Evolutionary conservation across 2,888 invertebrate genomes (phyloP).

Genomic region (Lepidocyrtinus sp.): DNA sequence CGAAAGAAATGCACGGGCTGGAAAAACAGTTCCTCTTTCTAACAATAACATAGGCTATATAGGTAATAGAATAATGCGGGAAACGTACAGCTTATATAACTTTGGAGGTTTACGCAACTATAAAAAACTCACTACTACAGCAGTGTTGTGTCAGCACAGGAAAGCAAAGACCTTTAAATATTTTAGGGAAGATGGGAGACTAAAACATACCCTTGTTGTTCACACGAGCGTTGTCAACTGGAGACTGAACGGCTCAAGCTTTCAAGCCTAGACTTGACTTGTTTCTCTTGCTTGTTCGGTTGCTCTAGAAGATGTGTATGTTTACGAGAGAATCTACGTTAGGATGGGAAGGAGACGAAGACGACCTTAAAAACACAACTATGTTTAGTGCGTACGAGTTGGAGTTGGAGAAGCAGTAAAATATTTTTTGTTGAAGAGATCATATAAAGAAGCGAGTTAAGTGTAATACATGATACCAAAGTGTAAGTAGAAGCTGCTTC

Average conservation of each 20-base stretch:
- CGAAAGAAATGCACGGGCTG: background rate
- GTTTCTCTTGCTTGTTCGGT: background rate
- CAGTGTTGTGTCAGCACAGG: background rate
- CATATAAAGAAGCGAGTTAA: background rate
- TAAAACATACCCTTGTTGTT: conserved; percentile 21
- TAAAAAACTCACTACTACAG: background rate
- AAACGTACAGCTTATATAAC: background rate
- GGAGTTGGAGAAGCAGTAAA: background rate
- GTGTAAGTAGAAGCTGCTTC: too few relatives aligned
- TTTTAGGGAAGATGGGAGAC: conserved; percentile 1
- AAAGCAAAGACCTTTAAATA: background rate
- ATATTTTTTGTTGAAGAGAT: background rate
- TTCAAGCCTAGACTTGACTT: background rate
- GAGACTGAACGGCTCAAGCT: conserved; percentile 49
- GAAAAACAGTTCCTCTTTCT: background rate
- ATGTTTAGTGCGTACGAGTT: background rate
- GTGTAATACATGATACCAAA: background rate
- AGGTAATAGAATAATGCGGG: background rate
- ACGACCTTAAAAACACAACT: background rate
- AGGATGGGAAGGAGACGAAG: background rate
- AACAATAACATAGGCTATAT: background rate
- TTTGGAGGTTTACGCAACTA: background rate
- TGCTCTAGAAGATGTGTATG: background rate
- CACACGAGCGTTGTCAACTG: conserved; percentile 52
- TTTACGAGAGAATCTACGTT: too few relatives aligned